A percentile compares a stretch with the other conserved stretches of the same genome.
Evolutionary conservation across 1,140 invertebrate species (phyloP).

Genomic region (Zaprionus kolodkinae): DNA sequence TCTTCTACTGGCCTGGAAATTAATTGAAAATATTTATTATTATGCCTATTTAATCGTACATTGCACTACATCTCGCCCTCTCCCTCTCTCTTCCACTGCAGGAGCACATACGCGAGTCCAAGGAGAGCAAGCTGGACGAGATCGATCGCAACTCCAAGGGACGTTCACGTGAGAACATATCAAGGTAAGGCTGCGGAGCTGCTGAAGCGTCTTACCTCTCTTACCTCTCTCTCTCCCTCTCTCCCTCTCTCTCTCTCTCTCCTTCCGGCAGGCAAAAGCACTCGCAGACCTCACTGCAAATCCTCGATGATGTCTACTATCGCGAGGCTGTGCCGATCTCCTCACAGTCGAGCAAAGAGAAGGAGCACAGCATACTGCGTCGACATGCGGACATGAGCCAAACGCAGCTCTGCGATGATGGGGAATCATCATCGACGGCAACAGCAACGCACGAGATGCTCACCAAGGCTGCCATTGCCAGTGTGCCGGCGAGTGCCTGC

Average conservation of each 20-base stretch:
- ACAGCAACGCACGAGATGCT: slow-evolving; percentile 72
- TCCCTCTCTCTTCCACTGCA: slow-evolving; percentile 73
- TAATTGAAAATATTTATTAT: slow-evolving; percentile 77
- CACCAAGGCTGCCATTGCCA: slow-evolving; percentile 60
- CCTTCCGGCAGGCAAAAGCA: slow-evolving; percentile 69
- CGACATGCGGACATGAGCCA: slow-evolving; percentile 75
- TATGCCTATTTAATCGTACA: slow-evolving; percentile 53
- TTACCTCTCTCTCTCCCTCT: neutral
- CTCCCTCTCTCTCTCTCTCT: neutral
- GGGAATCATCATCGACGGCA: slow-evolving; percentile 68
- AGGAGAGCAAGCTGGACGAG: slow-evolving; percentile 90
- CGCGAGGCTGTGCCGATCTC: slow-evolving; percentile 76
- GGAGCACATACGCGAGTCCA: slow-evolving; percentile 92
- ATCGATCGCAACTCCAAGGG: slow-evolving; percentile 86
- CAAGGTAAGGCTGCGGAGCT: slow-evolving; percentile 67
- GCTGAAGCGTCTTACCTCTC: neutral
- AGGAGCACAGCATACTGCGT: slow-evolving; percentile 78
- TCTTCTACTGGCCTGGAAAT: slow-evolving; percentile 43
- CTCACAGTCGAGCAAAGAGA: slow-evolving; percentile 69
- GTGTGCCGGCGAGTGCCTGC: slow-evolving; percentile 72
- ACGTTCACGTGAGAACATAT: slow-evolving; percentile 81
- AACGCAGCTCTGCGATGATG: slow-evolving; percentile 66
- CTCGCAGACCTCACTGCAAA: slow-evolving; percentile 80
- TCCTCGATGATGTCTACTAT: slow-evolving; percentile 82
- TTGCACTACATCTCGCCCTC: slow-evolving; percentile 1